phyloP scores from a whole-genome alignment of 2,888 invertebrate species.

The Aphodius sticticus region DNA sequence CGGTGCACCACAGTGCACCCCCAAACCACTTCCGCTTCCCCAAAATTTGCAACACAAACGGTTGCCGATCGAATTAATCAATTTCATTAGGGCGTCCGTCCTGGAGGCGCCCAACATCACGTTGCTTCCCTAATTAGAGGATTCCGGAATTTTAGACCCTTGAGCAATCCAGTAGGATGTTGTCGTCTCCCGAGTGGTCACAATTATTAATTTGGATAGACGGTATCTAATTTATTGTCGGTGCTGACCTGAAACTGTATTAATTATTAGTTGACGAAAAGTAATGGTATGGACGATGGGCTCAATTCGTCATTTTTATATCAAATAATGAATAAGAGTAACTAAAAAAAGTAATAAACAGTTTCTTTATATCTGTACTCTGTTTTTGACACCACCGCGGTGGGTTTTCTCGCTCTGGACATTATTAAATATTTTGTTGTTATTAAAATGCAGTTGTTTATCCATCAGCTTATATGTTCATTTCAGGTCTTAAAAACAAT shows the following conservation, averaged over 20 bases:
- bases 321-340: no score
- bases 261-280: background rate
- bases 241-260: background rate
- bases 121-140: background rate
- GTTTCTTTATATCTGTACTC: no score
- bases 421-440: no score
- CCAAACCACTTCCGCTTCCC: background rate
- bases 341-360: no score
- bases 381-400: no score
- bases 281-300: no score
- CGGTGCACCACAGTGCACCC: background rate
- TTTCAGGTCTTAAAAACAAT: no score
- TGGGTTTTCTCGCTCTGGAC: no score
- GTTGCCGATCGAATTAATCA: slow-evolving; percentile 22
- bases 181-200: background rate
- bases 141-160: background rate
- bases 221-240: background rate
- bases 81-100: background rate
- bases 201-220: background rate
- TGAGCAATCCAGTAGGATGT: background rate
- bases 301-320: no score
- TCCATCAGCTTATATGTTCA: no score
- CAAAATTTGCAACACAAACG: background rate
- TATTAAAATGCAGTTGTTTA: no score
- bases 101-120: background rate